phyloP scores from a whole-genome alignment of 1,140 invertebrate genomes.

The Conopomorpha cramerella region DNA sequence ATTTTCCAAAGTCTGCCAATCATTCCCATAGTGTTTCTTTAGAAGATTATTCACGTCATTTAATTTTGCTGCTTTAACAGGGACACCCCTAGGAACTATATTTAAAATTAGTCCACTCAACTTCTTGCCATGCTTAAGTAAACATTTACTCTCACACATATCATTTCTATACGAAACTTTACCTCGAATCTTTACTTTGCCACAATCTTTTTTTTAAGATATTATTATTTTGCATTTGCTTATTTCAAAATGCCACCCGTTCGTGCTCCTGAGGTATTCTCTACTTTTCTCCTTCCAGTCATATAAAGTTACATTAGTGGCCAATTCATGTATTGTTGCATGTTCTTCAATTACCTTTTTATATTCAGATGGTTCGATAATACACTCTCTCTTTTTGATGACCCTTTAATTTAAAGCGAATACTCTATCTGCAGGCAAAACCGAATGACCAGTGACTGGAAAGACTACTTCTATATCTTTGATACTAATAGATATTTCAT shows the following conservation, averaged over 20 bases:
- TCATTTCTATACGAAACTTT: not conserved
- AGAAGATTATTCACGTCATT: not conserved
- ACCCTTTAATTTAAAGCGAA: constrained; percentile 20
- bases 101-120: not conserved
- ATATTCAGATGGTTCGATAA: not conserved
- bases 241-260: not conserved
- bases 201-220: not conserved
- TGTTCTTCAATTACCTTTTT: not conserved
- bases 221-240: not conserved
- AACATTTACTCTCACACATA: not conserved
- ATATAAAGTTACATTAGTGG: not conserved
- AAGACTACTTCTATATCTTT: constrained; percentile 18
- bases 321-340: not conserved
- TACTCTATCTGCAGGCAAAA: constrained; percentile 21
- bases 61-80: not conserved
- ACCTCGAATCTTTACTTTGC: not conserved
- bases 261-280: not conserved
- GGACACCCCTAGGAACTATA: not conserved
- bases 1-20: not conserved
- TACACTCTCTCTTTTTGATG: not conserved
- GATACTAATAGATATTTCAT: constrained; percentile 10
- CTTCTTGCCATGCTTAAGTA: not conserved
- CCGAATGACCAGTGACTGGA: constrained; percentile 21
- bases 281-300: not conserved
- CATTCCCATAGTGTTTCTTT: not conserved